Base-by-base conservation (phyloP, 2,888 invertebrate species). In the Zaprionus bogoriensis region DNA sequence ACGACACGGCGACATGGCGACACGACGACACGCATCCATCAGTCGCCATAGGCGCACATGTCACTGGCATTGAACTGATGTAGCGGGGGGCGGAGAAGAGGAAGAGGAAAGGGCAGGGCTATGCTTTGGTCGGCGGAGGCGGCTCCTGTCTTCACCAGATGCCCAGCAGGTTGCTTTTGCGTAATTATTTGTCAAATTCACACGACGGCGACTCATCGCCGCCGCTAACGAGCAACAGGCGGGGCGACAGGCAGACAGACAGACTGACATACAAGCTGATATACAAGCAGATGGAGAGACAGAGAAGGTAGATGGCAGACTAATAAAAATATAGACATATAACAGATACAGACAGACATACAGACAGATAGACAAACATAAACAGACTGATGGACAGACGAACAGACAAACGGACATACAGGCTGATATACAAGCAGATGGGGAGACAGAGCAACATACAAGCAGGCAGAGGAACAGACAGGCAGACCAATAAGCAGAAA, bases 141-240 rank as follows among this genome's bases (percentile, higher is more conserved):
- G 38, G 38, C 39, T 47, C 17, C 74, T 73, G 69, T 74, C 71
- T 74, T 55, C 50, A 55, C 27, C 66, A 76, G 69, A 65, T 53
- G 59, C 77, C 59, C 83, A 81, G 80, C 84, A 75, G 82, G 87
- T 78, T 67, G 76, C 60, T 55, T 67, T 69, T 59, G 59, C 71
- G 68, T 87, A 85, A 79, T 87, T 87, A 87, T 87, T 87, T 87
- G 87, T 79, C 85, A 82, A 83, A 85, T 85, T 86, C 83, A 74
- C 79, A 86, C 79, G 59, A 58, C 17, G 47, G 6, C 39, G 30
- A 46, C 36, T 46, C 19, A 20, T 7, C 9, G 41, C 41, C 41
- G 41, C 68, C 64, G 72, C 80, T 85, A 86, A 79, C 72, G 76
- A 84, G 77, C 82, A 79, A 77, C 81, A 78, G 73, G 67, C 70